Conservation (phyloP, 2,113 vertebrate species). For the Clarias magur region DNA sequence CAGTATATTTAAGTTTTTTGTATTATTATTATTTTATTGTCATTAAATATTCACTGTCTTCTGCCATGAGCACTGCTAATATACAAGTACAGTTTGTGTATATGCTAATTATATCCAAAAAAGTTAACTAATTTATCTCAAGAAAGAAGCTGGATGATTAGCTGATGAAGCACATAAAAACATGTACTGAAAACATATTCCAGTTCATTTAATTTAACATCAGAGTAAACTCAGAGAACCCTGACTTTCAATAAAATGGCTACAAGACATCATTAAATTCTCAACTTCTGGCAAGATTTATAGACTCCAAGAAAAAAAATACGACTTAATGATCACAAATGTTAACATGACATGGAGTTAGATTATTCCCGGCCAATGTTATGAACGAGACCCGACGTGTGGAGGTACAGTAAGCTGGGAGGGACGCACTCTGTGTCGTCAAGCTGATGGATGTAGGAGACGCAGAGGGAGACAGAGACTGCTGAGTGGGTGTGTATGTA, state of each 20-base stretch:
- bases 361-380: neutral
- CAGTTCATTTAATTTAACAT: slow-evolving; percentile 1
- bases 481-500: slow-evolving; percentile 43
- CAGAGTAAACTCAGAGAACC: neutral
- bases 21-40: too few relatives aligned
- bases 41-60: neutral
- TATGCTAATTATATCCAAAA: neutral
- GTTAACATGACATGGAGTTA: slow-evolving; percentile 16
- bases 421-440: neutral
- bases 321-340: slow-evolving; percentile 11
- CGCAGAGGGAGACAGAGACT: neutral
- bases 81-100: neutral
- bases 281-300: neutral
- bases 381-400: neutral
- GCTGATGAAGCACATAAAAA: neutral
- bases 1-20: too few relatives aligned
- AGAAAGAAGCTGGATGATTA: neutral
- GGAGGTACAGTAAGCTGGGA: neutral
- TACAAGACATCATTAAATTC: neutral
- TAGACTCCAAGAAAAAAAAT: neutral
- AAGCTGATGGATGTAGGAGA: neutral
- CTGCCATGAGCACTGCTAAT: neutral
- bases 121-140: neutral
- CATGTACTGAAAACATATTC: neutral
- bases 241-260: neutral